A percentile compares a stretch with the other conserved stretches of the same genome.
These are phyloP conservation scores for Brachionus paranguensis DNA, from an alignment of 1,140 invertebrate species.

Conservation along the genomic window DNA sequence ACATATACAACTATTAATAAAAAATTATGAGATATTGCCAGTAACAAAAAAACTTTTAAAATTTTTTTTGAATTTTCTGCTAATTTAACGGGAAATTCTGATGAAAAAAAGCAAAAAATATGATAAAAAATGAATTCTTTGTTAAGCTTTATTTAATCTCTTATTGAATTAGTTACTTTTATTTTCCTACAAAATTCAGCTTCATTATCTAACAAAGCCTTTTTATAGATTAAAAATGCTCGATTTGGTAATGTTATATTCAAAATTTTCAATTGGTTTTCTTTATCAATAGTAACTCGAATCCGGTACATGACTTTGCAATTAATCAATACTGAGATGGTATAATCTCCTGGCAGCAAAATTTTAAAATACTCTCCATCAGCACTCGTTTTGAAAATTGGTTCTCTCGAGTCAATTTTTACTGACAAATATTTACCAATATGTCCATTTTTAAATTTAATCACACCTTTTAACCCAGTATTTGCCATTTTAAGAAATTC, in stretches of 20 bases:
- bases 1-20: too few relatives aligned
- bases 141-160: not conserved
- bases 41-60: too few relatives aligned
- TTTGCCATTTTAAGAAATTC: constrained; percentile 14
- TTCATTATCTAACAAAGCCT: not conserved
- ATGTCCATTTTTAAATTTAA: constrained; percentile 23
- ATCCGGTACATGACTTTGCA: not conserved
- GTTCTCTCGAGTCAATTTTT: constrained; percentile 8
- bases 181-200: not conserved
- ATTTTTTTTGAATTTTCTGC: too few relatives aligned
- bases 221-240: not conserved
- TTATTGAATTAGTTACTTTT: not conserved
- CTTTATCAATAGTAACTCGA: not conserved
- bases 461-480: not conserved
- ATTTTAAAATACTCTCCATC: constrained; percentile 36
- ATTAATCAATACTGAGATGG: not conserved
- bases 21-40: too few relatives aligned
- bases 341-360: constrained; percentile 11
- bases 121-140: not conserved
- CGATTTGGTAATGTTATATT: not conserved
- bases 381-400: constrained; percentile 3
- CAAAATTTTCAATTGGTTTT: not conserved
- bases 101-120: too few relatives aligned
- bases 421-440: not conserved
- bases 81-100: too few relatives aligned